Conservation (phyloP, 2,888 invertebrate species). For the Melanostoma scalare region DNA sequence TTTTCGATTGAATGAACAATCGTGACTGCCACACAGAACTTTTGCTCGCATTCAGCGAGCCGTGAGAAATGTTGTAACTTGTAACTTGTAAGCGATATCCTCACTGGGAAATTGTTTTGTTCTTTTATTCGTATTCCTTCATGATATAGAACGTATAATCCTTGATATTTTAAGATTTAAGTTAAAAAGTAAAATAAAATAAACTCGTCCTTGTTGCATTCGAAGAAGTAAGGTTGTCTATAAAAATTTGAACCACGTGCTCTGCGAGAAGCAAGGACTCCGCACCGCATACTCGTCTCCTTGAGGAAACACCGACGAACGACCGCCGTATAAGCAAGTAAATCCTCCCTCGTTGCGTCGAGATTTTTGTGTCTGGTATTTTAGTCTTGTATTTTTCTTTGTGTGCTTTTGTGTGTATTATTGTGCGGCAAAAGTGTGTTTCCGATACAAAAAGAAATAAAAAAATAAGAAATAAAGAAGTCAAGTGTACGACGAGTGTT, state of each 20-base stretch:
- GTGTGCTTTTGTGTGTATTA: conserved; percentile 31
- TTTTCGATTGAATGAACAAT: conserved; percentile 71
- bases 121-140: conserved; percentile 2
- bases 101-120: conserved; percentile 27
- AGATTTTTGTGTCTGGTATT: conserved; percentile 53
- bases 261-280: conserved; percentile 10
- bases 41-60: conserved; percentile 52
- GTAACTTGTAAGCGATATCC: conserved; percentile 32
- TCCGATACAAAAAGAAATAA: background rate
- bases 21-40: conserved; percentile 63
- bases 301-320: conserved; percentile 3
- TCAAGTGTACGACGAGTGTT: conserved; percentile 5
- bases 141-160: conserved; percentile 29
- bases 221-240: conserved; percentile 27
- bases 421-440: conserved; percentile 30
- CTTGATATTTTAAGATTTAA: conserved; percentile 31
- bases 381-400: conserved; percentile 26
- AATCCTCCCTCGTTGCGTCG: conserved; percentile 16
- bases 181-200: conserved; percentile 7
- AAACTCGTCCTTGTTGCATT: conserved; percentile 66
- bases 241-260: conserved; percentile 33
- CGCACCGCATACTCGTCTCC: conserved; percentile 12
- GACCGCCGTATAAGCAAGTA: conserved; percentile 11
- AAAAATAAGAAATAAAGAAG: conserved; percentile 11
- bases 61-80: conserved; percentile 20